A percentile compares a stretch with the other conserved stretches of the same genome.
phyloP scores from a whole-genome alignment of 2,888 invertebrate genomes.

The Eristalinus sepulchralis region DNA sequence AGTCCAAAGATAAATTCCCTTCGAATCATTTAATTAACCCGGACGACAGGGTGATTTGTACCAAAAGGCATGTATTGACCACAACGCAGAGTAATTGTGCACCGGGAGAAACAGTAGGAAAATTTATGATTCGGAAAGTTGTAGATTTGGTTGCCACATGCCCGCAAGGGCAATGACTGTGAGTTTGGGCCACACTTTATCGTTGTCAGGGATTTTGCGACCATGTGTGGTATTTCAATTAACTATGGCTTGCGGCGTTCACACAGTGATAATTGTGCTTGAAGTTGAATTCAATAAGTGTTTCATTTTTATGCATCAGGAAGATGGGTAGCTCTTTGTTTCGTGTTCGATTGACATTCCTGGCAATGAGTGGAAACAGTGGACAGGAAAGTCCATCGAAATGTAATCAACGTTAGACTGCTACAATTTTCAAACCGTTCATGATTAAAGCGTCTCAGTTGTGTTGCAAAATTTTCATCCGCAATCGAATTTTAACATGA shows the following conservation, averaged over 20 bases:
- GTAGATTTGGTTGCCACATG: not conserved
- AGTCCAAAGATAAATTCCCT: conserved; percentile 50
- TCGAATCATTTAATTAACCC: conserved; percentile 65
- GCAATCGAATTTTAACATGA: too few relatives aligned
- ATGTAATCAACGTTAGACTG: too few relatives aligned
- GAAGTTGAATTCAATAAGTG: too few relatives aligned
- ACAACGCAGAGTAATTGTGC: conserved; percentile 18
- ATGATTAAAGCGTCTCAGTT: too few relatives aligned
- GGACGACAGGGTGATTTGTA: conserved; percentile 66
- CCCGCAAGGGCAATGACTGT: not conserved
- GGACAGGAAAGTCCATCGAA: too few relatives aligned
- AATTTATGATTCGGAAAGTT: conserved; percentile 43
- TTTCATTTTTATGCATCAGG: too few relatives aligned
- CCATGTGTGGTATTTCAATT: not conserved
- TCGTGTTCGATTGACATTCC: too few relatives aligned
- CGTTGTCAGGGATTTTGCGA: not conserved
- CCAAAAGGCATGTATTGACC: conserved; percentile 24
- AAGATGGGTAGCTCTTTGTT: too few relatives aligned
- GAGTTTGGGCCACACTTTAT: not conserved
- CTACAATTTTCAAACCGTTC: too few relatives aligned
- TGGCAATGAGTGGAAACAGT: too few relatives aligned
- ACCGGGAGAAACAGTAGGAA: conserved; percentile 41
- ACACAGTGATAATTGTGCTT: not conserved
- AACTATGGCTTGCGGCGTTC: not conserved
- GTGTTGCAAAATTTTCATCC: too few relatives aligned